These are phyloP conservation scores for Epistrophella euchroma DNA, from an alignment of 2,888 invertebrate genomes.

Conservation along the genomic window DNA sequence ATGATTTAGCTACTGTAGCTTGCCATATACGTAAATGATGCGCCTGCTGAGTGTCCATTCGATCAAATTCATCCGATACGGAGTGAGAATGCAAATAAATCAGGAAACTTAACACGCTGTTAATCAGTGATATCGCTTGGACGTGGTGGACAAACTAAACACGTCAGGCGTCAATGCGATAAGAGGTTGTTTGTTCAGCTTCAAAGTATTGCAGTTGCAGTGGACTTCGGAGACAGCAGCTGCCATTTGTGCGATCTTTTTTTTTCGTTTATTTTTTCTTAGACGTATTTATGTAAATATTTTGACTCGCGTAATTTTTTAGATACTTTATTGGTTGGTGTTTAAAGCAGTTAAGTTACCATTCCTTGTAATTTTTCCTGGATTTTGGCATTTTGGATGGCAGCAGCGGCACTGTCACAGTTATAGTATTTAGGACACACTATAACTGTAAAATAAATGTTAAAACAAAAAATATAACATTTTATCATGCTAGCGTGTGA, in stretches of 20 bases:
- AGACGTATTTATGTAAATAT: slow-evolving; percentile 11
- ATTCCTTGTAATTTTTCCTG: slow-evolving; percentile 15
- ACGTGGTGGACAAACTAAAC: slow-evolving; percentile 46
- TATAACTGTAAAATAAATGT: background rate
- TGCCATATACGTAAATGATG: slow-evolving; percentile 1
- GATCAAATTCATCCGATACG: slow-evolving; percentile 59
- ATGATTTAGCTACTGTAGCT: slow-evolving; percentile 51
- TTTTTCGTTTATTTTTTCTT: background rate
- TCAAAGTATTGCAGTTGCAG: background rate
- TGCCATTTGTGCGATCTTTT: background rate
- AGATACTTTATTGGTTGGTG: slow-evolving; percentile 15
- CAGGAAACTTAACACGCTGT: slow-evolving; percentile 61
- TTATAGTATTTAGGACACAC: slow-evolving; percentile 12
- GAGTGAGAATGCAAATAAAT: slow-evolving; percentile 72
- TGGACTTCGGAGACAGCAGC: slow-evolving; percentile 13
- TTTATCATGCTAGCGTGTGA: background rate
- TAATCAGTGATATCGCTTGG: slow-evolving; percentile 59
- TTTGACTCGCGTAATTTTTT: slow-evolving; percentile 20
- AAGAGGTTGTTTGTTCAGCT: slow-evolving; percentile 16
- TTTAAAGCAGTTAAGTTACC: slow-evolving; percentile 1
- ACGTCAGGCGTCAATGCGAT: slow-evolving; percentile 42
- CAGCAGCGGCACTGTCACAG: background rate
- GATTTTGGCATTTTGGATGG: slow-evolving; percentile 23
- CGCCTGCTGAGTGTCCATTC: slow-evolving; percentile 12
- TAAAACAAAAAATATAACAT: background rate